A percentile compares a stretch with the other conserved stretches of the same genome.
Evolutionary conservation across 2,113 vertebrate species (phyloP).

Genomic region (Struthio camelus): DNA sequence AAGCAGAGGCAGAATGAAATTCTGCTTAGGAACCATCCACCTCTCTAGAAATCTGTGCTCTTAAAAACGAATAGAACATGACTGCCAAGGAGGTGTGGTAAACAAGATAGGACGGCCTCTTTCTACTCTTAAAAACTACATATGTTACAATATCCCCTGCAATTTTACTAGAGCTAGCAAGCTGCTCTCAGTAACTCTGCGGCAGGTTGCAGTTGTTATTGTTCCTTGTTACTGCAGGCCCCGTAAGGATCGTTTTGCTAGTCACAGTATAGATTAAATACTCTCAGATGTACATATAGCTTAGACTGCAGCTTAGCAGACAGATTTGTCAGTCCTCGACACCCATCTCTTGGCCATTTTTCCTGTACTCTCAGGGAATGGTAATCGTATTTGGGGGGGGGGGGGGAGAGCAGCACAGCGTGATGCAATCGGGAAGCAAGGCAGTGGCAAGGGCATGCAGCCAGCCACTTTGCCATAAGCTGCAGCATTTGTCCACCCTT

Average conservation of each 20-base stretch:
- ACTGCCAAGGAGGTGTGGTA: background rate
- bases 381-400: accelerated
- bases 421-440: background rate
- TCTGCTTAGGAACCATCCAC: background rate
- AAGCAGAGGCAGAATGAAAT: background rate
- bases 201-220: background rate
- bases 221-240: background rate
- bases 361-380: accelerated
- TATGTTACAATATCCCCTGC: background rate
- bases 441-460: background rate
- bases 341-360: background rate
- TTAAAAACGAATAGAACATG: background rate
- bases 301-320: background rate
- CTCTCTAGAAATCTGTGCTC: background rate
- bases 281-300: background rate
- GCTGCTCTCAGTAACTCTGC: background rate
- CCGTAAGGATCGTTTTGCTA: background rate
- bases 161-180: background rate
- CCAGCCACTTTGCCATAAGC: background rate
- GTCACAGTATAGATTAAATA: background rate
- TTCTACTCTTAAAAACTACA: background rate
- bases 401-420: background rate
- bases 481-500: accelerated
- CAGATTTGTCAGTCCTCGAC: background rate
- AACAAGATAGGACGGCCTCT: background rate